These are phyloP conservation scores for Numida meleagris DNA, from an alignment of 2,113 vertebrate genomes.

Conservation along the genomic window DNA sequence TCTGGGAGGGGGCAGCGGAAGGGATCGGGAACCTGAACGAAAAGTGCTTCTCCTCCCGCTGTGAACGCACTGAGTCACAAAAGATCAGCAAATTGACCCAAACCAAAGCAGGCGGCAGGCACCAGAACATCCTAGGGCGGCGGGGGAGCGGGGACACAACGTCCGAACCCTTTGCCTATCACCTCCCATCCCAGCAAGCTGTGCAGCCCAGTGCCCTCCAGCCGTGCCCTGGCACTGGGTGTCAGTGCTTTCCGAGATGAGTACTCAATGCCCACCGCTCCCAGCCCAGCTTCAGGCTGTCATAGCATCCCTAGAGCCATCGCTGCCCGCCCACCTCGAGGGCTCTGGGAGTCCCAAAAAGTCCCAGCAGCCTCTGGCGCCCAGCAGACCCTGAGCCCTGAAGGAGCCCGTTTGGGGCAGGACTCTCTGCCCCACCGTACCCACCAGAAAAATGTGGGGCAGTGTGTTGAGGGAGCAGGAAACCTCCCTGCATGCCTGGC, in stretches of 20 bases:
- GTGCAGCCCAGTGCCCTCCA: not conserved
- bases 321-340: not conserved
- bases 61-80: not conserved
- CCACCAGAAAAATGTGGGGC: accelerated
- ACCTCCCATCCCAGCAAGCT: not conserved
- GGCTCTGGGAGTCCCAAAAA: not conserved
- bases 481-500: accelerated
- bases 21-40: not conserved
- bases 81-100: not conserved
- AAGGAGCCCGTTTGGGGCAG: accelerated
- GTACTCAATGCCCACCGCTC: accelerated
- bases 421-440: accelerated
- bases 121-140: too few species aligned
- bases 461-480: not conserved
- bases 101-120: not conserved
- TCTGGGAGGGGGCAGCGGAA: not conserved
- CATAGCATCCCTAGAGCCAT: not conserved
- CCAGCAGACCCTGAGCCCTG: not conserved
- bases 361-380: not conserved
- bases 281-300: not conserved
- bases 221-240: not conserved
- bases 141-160: not conserved
- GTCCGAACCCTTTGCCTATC: not conserved
- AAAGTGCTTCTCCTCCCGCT: accelerated
- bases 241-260: accelerated